Evolutionary conservation across 2,113 vertebrate genomes (phyloP).

Genomic region (Lanius collurio): DNA sequence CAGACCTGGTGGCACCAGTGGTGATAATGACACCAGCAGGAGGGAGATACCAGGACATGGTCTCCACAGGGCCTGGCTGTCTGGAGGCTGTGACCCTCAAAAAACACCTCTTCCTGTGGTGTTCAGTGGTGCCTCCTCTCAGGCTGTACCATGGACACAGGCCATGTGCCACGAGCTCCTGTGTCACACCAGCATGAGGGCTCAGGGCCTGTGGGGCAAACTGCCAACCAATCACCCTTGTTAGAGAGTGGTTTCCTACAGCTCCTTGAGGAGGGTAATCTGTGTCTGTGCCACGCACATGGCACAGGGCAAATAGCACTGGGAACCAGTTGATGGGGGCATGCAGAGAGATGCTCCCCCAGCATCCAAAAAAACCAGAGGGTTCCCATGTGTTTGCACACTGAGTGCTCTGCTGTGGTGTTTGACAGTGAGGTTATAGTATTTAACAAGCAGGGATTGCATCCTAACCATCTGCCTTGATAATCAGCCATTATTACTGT

Average conservation of each 20-base stretch:
- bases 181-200: background rate
- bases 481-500: background rate
- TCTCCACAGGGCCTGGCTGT: background rate
- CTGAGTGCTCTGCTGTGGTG: background rate
- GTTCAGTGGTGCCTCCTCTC: background rate
- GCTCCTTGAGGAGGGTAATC: background rate
- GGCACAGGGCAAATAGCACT: background rate
- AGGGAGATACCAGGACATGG: background rate
- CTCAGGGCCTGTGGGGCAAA: background rate
- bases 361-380: background rate
- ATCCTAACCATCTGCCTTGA: background rate
- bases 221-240: background rate
- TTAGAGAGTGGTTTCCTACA: background rate
- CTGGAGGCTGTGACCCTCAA: background rate
- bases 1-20: background rate
- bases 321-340: background rate
- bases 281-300: rapidly evolving
- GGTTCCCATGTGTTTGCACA: background rate
- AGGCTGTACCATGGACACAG: rapidly evolving
- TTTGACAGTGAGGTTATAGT: background rate
- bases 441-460: background rate
- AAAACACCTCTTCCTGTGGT: background rate
- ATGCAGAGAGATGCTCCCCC: background rate
- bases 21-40: background rate
- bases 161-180: rapidly evolving